A percentile compares a stretch with the other conserved stretches of the same genome.
These are phyloP conservation scores for Spizella passerina DNA, from an alignment of 2,797 vertebrate genomes.

Conservation along the genomic window DNA sequence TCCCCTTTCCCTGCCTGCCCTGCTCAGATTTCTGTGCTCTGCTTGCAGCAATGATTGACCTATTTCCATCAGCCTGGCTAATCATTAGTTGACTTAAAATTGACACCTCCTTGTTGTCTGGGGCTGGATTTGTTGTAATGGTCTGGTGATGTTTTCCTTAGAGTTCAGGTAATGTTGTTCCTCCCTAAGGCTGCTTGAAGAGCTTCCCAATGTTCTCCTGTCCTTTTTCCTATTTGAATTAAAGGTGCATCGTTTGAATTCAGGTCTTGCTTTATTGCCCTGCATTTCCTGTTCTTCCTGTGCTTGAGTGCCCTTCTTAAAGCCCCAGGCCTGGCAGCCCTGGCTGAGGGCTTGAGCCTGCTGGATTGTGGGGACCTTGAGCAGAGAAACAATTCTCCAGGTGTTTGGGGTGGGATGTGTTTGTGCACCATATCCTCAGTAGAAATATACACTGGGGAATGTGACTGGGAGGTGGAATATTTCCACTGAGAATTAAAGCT, in stretches of 20 bases:
- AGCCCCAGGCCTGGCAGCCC: neutral
- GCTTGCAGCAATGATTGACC: slow-evolving; percentile 65
- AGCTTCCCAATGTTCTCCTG: neutral
- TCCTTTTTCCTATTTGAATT: neutral
- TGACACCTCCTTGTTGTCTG: neutral
- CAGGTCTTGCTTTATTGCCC: neutral
- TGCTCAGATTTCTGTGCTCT: slow-evolving; percentile 55
- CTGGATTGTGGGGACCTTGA: neutral
- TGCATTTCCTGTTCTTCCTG: neutral
- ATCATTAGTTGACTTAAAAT: slow-evolving; percentile 54
- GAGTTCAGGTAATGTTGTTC: neutral
- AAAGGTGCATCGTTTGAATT: neutral
- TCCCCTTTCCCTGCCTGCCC: neutral
- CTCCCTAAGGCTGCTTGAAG: neutral
- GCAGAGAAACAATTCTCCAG: neutral
- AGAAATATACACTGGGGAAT: neutral
- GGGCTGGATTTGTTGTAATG: neutral
- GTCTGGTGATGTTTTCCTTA: neutral
- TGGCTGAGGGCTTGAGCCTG: neutral
- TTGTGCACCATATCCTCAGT: neutral
- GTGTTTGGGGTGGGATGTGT: neutral
- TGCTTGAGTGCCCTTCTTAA: neutral
- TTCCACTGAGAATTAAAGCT: neutral
- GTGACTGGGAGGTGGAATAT: neutral
- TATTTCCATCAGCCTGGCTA: slow-evolving; percentile 52